These are phyloP conservation scores for Sinocyclocheilus anshuiensis DNA, from an alignment of 2,113 vertebrate genomes.

Conservation along the genomic window DNA sequence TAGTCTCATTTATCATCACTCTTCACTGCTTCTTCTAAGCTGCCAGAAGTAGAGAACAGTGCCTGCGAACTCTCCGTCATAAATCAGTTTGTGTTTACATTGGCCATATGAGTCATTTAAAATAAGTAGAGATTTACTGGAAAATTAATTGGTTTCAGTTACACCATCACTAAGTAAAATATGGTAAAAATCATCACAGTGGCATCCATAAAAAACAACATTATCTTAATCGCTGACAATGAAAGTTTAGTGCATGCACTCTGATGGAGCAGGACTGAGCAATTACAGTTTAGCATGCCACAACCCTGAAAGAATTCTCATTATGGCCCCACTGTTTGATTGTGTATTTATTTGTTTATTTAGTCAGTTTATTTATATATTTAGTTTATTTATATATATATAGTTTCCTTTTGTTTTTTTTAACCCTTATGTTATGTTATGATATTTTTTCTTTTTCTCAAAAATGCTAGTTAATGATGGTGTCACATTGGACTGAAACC, in stretches of 20 bases:
- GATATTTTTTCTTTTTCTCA: too few relatives aligned
- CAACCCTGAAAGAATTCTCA: too few relatives aligned
- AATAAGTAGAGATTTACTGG: constrained; percentile 3
- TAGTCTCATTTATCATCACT: constrained; percentile 48
- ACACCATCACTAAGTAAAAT: background rate
- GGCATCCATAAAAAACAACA: constrained; percentile 1
- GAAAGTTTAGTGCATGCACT: constrained; percentile 1
- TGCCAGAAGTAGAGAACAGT: background rate
- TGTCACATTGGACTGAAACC: too few relatives aligned
- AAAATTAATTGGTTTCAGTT: background rate
- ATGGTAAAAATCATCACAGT: background rate
- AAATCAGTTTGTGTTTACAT: constrained; percentile 55
- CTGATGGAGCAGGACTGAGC: background rate
- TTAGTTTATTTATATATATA: too few relatives aligned
- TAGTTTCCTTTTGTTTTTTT: too few relatives aligned
- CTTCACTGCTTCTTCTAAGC: background rate
- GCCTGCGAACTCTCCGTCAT: constrained; percentile 17
- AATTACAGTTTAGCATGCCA: too few relatives aligned
- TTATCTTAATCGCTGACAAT: background rate
- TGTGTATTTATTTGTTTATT: too few relatives aligned
- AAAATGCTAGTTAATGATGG: too few relatives aligned
- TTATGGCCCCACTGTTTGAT: too few relatives aligned
- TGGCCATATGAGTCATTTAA: constrained; percentile 8
- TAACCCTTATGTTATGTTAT: too few relatives aligned
- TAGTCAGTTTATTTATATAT: too few relatives aligned